Base-by-base conservation (phyloP, 2,113 vertebrate genomes). In the Caranx ignobilis region DNA sequence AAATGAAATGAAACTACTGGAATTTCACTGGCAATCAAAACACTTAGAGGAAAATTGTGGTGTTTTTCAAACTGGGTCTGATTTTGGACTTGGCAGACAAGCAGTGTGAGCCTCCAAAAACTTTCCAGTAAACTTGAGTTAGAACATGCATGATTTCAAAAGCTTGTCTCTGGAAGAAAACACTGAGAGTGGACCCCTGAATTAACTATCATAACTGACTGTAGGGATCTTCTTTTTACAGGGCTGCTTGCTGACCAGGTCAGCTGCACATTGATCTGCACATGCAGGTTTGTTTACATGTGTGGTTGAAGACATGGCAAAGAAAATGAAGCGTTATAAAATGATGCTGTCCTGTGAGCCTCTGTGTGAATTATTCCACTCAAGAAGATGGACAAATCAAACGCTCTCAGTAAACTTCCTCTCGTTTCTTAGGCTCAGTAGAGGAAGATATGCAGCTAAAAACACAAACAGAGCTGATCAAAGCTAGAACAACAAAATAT, bases 201-300 rank as follows among this genome's bases (percentile, higher is more conserved):
- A 61, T 37, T 21, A 43, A 11, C 37, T 45, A 47, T 18, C 15
- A 35, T 9, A 21, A 45, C 21, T 10, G 16, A 43, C 21, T 54
- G 37, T 15, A 13, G 31, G 34, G 60, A 31, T 72, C 50, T 57
- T n/a, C 43, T 6, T 52, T 1, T 10, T 41, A 41, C 35, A 9
- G 1, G 8, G 41, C 1, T 32, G 43, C 43, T 16, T 59, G 10
- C 37, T 6, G 31, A 68, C 19, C n/a, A 63, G 39, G n/a, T 43
- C 7, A 50, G n/a, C 60, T 45, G 6, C 45, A 13, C 57, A 4
- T 52, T 43, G 21, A 67, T 80, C 12, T 34, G 45, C 72, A 61
- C 34, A 54, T 19, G 39, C 26, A 32, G 10, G 16, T 59, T 48
- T 52, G 70, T 80, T 80, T 45, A 55, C 16, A 48, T 50, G 54